Evolutionary conservation across 2,888 invertebrate species (phyloP).

Genomic region (Eulithis prunata): DNA sequence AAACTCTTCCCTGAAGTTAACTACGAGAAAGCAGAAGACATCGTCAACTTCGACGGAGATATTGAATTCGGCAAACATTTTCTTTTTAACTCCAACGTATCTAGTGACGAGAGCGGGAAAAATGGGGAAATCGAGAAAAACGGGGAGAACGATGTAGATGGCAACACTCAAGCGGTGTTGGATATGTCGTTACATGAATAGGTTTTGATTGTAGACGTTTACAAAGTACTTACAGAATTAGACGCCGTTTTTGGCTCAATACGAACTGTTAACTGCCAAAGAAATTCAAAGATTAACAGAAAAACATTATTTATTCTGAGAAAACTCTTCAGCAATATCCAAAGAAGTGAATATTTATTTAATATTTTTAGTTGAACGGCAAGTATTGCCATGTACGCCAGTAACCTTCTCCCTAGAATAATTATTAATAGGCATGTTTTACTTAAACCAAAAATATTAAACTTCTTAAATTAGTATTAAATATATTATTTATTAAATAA

Average conservation of each 20-base stretch:
- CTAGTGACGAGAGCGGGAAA: conserved; percentile 64
- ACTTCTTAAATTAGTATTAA: conserved; percentile 33
- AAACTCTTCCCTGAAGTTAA: conserved; percentile 50
- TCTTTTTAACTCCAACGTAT: conserved; percentile 56
- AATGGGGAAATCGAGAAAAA: conserved; percentile 44
- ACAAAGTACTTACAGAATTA: conserved; percentile 12
- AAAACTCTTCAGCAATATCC: conserved; percentile 31
- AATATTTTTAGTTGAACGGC: neutral
- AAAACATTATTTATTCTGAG: conserved; percentile 23
- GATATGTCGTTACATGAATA: conserved; percentile 71
- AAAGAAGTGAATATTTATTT: conserved; percentile 29
- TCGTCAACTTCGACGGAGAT: conserved; percentile 54
- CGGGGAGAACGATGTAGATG: conserved; percentile 50
- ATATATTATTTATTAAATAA: conserved; percentile 51
- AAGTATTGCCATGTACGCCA: conserved; percentile 32
- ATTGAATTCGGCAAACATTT: conserved; percentile 78
- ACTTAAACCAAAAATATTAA: conserved; percentile 45
- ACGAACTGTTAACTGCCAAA: conserved; percentile 49
- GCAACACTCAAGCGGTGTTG: conserved; percentile 53
- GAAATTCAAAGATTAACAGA: conserved; percentile 44
- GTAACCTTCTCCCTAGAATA: conserved; percentile 31
- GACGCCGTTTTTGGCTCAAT: conserved; percentile 43
- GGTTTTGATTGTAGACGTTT: conserved; percentile 2
- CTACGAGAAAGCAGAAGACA: conserved; percentile 57
- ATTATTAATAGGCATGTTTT: conserved; percentile 20